A percentile compares a stretch with the other conserved stretches of the same genome.
Conservation (phyloP, 2,888 invertebrate species). For the Drosophila peninsularis region DNA sequence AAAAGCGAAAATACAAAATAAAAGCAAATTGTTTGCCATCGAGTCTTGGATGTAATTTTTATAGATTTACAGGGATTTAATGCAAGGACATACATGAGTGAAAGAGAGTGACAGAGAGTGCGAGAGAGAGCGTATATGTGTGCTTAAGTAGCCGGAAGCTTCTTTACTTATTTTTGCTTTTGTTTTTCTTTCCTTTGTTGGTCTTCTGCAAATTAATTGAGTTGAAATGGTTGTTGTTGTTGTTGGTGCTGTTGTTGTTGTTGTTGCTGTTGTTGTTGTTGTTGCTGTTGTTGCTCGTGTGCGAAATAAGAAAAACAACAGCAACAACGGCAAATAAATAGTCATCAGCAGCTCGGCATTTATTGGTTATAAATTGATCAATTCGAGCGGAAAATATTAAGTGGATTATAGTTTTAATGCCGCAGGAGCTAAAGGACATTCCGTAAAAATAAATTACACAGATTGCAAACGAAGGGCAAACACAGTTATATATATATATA, state of each 20-base stretch:
- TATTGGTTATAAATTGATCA: slow-evolving; percentile 81
- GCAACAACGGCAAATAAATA: slow-evolving; percentile 66
- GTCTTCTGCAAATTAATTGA: slow-evolving; percentile 68
- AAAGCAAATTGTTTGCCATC: slow-evolving; percentile 59
- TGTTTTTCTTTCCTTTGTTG: slow-evolving; percentile 32
- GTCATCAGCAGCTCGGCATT: slow-evolving; percentile 74
- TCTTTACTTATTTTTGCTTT: slow-evolving; percentile 25
- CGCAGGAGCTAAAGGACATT: slow-evolving; percentile 36
- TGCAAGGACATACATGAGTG: slow-evolving; percentile 26
- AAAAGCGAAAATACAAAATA: slow-evolving; percentile 29
- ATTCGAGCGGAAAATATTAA: slow-evolving; percentile 75
- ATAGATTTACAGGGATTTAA: slow-evolving; percentile 76
- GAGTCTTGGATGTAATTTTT: slow-evolving; percentile 65
- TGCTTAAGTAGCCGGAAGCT: slow-evolving; percentile 77
- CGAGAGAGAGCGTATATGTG: slow-evolving; percentile 34
- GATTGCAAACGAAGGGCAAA: slow-evolving; percentile 16
- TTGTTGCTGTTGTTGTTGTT: slow-evolving; percentile 4
- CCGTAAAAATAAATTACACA: slow-evolving; percentile 58
- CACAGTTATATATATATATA: background rate
- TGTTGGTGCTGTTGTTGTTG: background rate
- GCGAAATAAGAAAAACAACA: slow-evolving; percentile 33
- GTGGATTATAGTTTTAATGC: slow-evolving; percentile 80
- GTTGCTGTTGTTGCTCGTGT: slow-evolving; percentile 9
- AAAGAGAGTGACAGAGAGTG: background rate
- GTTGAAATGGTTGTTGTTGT: slow-evolving; percentile 61